A percentile compares a stretch with the other conserved stretches of the same genome.
These are phyloP conservation scores for Ageneiosus marmoratus DNA, from an alignment of 2,113 vertebrate species.

Conservation along the genomic window DNA sequence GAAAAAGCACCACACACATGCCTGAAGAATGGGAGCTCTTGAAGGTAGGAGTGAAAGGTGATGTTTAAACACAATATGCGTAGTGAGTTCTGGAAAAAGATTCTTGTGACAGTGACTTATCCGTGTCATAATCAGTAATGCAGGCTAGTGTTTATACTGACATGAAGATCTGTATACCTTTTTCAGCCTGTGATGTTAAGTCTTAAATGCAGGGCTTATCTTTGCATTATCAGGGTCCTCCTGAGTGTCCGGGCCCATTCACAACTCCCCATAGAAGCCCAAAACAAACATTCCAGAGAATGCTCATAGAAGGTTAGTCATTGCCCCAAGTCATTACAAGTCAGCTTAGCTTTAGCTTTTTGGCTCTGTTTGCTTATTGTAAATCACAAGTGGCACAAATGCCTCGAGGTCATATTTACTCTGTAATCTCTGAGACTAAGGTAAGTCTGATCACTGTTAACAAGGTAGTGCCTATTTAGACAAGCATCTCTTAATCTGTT, in stretches of 20 bases:
- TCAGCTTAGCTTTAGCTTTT: slow-evolving; percentile 26
- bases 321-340: slow-evolving; percentile 24
- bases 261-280: slow-evolving; percentile 34
- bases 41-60: slow-evolving; percentile 27
- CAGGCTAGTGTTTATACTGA: slow-evolving; percentile 34
- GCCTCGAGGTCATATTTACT: slow-evolving; percentile 34
- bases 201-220: slow-evolving; percentile 49
- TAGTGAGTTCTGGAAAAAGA: no score
- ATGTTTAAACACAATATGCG: slow-evolving; percentile 34
- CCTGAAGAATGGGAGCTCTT: background rate
- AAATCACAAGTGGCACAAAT: slow-evolving; percentile 36
- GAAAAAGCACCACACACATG: slow-evolving; percentile 26
- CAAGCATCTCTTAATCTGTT: background rate
- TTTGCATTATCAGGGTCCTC: slow-evolving; percentile 32
- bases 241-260: slow-evolving; percentile 33
- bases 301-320: slow-evolving; percentile 23
- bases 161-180: slow-evolving; percentile 15
- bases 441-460: background rate
- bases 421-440: background rate
- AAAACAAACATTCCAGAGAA: slow-evolving; percentile 52
- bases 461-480: slow-evolving; percentile 4
- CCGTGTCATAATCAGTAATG: slow-evolving; percentile 11
- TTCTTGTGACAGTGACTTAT: background rate
- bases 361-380: slow-evolving; percentile 41
- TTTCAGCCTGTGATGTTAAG: slow-evolving; percentile 17